These are phyloP conservation scores for Onchidella celtica DNA, from an alignment of 2,888 invertebrate species.

Conservation along the genomic window DNA sequence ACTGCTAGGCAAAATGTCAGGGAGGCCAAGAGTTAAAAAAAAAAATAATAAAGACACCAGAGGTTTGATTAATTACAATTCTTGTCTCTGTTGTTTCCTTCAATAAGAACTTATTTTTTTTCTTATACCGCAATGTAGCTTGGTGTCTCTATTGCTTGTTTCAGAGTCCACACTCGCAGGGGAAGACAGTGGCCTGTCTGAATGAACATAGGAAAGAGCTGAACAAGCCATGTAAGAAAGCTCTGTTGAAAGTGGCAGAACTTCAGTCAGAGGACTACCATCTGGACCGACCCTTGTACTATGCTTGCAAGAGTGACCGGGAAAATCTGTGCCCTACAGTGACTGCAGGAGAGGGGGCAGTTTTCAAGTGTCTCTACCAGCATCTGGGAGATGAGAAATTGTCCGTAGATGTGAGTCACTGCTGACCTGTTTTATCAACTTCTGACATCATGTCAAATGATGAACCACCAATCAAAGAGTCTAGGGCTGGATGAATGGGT, in stretches of 20 bases:
- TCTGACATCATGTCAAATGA: no score
- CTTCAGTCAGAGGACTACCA: constrained; percentile 94
- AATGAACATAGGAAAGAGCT: constrained; percentile 83
- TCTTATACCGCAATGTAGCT: no score
- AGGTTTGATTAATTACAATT: no score
- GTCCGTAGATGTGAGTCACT: constrained; percentile 79
- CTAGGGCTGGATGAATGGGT: no score
- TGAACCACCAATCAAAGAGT: no score
- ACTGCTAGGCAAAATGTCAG: no score
- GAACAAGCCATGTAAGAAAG: constrained; percentile 85
- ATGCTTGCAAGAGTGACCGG: constrained; percentile 93
- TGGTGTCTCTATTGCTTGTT: no score
- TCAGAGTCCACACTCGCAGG: constrained; percentile 84
- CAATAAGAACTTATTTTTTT: no score
- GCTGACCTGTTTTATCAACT: no score
- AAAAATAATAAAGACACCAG: no score
- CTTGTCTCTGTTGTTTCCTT: no score
- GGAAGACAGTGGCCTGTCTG: constrained; percentile 91
- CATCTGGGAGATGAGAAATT: constrained; percentile 88
- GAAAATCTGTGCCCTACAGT: constrained; percentile 87
- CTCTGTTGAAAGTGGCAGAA: constrained; percentile 91
- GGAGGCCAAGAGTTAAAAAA: no score
- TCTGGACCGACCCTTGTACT: constrained; percentile 92
- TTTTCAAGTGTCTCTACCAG: constrained; percentile 93
- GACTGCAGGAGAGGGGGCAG: constrained; percentile 88